Evolutionary conservation across 2,797 vertebrate species (phyloP).

Genomic region (Trachurus trachurus): DNA sequence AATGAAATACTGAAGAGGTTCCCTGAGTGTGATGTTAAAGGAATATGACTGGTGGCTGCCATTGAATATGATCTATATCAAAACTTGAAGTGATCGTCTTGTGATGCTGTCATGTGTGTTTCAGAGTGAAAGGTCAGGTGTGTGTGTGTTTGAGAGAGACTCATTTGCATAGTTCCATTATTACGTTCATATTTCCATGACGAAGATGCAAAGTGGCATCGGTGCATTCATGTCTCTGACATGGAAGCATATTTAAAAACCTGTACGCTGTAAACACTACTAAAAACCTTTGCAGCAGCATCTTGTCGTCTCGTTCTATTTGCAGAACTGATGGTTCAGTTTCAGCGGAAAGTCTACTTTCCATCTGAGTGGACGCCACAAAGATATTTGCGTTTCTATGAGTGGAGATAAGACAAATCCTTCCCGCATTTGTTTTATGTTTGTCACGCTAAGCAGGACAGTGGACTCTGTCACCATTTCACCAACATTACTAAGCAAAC

Average conservation of each 20-base stretch:
- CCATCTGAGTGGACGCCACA: too few relatives aligned
- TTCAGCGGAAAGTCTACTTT: neutral
- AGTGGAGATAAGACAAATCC: neutral
- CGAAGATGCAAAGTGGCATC: neutral
- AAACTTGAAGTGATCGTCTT: too few relatives aligned
- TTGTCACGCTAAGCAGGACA: neutral
- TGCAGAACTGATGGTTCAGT: rapidly evolving
- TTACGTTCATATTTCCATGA: too few relatives aligned
- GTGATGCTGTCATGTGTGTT: too few relatives aligned
- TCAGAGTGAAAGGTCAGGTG: too few relatives aligned
- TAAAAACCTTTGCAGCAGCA: neutral
- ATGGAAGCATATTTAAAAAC: too few relatives aligned
- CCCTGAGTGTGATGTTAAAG: too few relatives aligned
- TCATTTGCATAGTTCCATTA: too few relatives aligned
- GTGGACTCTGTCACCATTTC: neutral
- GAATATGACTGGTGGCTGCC: too few relatives aligned
- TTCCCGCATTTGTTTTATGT: neutral
- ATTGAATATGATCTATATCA: too few relatives aligned
- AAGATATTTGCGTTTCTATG: neutral
- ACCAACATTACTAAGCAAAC: neutral
- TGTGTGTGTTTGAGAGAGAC: too few relatives aligned
- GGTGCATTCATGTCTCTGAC: neutral
- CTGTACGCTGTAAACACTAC: neutral
- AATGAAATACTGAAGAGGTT: too few relatives aligned
- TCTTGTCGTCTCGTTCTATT: neutral